Conservation (phyloP, 2,888 invertebrate species). For the Caenorhabditis sp. region DNA sequence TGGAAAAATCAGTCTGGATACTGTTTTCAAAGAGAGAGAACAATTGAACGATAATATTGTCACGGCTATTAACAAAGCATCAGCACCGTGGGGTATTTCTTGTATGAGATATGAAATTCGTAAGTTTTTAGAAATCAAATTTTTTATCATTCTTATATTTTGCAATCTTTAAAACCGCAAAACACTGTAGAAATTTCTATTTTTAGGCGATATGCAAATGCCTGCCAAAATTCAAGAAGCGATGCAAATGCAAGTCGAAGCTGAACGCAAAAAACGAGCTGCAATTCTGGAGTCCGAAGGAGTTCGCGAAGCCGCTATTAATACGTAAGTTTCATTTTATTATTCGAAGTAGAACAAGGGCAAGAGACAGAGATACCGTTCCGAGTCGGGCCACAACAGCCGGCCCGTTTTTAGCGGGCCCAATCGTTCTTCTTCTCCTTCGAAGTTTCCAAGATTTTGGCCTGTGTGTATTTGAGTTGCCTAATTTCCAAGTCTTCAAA, state of each 20-base stretch:
- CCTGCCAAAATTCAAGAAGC: slow-evolving; percentile 93
- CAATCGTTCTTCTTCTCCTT: no score
- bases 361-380: no score
- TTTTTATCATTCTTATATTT: neutral
- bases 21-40: slow-evolving; percentile 92
- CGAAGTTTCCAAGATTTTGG: no score
- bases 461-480: no score
- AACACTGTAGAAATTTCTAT: neutral
- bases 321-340: slow-evolving; percentile 73
- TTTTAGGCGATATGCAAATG: slow-evolving; percentile 84
- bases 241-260: slow-evolving; percentile 99
- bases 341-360: no score
- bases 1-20: slow-evolving; percentile 94
- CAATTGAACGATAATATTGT: slow-evolving; percentile 92
- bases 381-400: no score
- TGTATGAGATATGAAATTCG: slow-evolving; percentile 94
- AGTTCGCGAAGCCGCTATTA: slow-evolving; percentile 80
- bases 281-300: slow-evolving; percentile 93
- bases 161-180: neutral
- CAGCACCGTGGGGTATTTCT: slow-evolving; percentile 96
- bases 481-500: no score
- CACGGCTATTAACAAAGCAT: slow-evolving; percentile 94
- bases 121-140: slow-evolving; percentile 74
- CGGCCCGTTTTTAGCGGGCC: no score
- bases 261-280: slow-evolving; percentile 93